phyloP scores from a whole-genome alignment of 2,888 invertebrate species.

The Xestia sexstrigata region DNA sequence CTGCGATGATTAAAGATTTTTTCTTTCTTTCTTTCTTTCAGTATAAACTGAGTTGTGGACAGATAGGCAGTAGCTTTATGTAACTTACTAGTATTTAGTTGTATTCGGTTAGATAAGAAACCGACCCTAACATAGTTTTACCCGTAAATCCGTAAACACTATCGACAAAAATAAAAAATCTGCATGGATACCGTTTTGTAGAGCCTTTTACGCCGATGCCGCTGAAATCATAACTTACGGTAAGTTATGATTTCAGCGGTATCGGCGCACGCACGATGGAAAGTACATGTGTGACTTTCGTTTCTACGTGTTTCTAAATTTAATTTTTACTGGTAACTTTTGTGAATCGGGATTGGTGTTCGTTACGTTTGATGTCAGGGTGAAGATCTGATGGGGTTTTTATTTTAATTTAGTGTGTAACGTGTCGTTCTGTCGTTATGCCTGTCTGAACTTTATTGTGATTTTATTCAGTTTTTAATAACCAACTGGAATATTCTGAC shows the following conservation, averaged over 20 bases:
- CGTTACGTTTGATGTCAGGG: conserved; percentile 40
- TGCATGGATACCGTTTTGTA: not conserved
- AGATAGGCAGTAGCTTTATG: too few species aligned
- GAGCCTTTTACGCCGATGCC: too few species aligned
- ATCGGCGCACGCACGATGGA: too few species aligned
- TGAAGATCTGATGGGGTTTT: conserved; percentile 37
- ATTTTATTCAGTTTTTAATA: conserved; percentile 3
- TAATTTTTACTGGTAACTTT: conserved; percentile 70
- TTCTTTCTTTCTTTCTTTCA: too few species aligned
- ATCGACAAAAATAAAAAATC: not conserved
- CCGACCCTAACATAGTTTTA: too few species aligned
- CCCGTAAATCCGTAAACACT: not conserved
- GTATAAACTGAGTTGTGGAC: too few species aligned
- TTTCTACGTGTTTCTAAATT: conserved; percentile 69
- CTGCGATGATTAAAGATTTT: too few species aligned
- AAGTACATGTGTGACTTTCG: not conserved
- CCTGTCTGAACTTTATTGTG: not conserved
- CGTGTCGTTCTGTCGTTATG: conserved; percentile 11
- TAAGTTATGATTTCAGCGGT: too few species aligned
- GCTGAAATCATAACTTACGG: too few species aligned
- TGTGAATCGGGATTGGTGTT: conserved; percentile 46
- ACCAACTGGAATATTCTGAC: not conserved
- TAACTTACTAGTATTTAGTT: too few species aligned
- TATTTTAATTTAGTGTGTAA: conserved; percentile 43
- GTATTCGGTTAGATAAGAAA: too few species aligned